These are phyloP conservation scores for Chromobotia macracanthus DNA, from an alignment of 2,797 vertebrate species.

Conservation along the genomic window DNA sequence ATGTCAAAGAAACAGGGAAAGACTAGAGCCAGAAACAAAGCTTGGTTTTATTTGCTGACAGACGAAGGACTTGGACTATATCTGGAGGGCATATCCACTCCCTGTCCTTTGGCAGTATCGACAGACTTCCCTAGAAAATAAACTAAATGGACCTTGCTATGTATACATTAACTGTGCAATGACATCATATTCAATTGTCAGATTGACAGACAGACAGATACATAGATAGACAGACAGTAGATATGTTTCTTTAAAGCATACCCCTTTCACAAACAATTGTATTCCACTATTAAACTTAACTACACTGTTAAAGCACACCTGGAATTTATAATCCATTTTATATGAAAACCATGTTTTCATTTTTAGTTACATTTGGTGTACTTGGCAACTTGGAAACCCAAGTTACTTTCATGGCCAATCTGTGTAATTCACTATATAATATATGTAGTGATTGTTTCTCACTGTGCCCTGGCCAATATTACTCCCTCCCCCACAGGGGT, in stretches of 20 bases:
- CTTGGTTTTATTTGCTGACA: slow-evolving; percentile 41
- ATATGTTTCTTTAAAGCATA: slow-evolving; percentile 24
- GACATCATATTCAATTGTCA: slow-evolving; percentile 20
- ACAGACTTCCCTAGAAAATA: slow-evolving; percentile 39
- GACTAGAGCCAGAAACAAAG: slow-evolving; percentile 23
- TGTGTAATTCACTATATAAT: slow-evolving; percentile 67
- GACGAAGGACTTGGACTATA: slow-evolving; percentile 40
- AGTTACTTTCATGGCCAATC: slow-evolving; percentile 62
- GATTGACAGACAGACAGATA: not conserved
- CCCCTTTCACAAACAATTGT: not conserved
- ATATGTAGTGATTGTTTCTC: slow-evolving; percentile 68
- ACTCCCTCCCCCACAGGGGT: slow-evolving; percentile 69
- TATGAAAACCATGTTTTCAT: slow-evolving; percentile 51
- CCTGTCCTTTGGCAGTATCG: slow-evolving; percentile 37
- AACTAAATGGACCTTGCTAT: slow-evolving; percentile 38
- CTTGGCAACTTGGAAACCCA: slow-evolving; percentile 66
- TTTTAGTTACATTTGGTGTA: slow-evolving; percentile 52
- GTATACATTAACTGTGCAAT: slow-evolving; percentile 29
- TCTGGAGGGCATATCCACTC: slow-evolving; percentile 35
- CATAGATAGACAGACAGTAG: slow-evolving; percentile 16
- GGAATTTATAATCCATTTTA: slow-evolving; percentile 33
- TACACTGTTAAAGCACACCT: slow-evolving; percentile 19
- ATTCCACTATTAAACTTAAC: not conserved
- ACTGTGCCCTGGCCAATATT: slow-evolving; percentile 75
- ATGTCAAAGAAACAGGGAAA: slow-evolving; percentile 42